phyloP scores from a whole-genome alignment of 2,797 vertebrate species.

The Semaprochilodus insignis region DNA sequence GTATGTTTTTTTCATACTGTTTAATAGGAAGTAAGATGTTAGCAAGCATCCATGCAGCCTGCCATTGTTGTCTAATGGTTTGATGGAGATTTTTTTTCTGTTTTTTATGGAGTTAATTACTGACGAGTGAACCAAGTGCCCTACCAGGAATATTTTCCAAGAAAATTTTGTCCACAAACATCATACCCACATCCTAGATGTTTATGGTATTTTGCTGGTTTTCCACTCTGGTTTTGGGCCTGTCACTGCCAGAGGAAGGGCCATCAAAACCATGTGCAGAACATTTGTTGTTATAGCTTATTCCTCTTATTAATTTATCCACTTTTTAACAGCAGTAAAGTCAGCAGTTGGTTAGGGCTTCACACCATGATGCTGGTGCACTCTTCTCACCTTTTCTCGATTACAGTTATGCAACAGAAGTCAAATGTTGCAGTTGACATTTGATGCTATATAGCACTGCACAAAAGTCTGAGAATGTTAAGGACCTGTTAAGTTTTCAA shows the following conservation, averaged over 20 bases:
- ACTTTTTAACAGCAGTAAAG: background rate
- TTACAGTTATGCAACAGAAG: too few species aligned
- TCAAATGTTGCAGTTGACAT: too few species aligned
- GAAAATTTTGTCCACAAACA: slow-evolving; percentile 22
- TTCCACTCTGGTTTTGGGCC: background rate
- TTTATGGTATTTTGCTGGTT: slow-evolving; percentile 4
- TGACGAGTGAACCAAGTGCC: background rate
- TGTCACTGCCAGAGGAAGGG: background rate
- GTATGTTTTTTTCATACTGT: too few species aligned
- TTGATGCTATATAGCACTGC: too few species aligned
- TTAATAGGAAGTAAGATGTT: background rate
- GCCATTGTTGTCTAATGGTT: background rate
- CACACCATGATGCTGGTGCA: background rate
- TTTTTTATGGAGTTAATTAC: background rate
- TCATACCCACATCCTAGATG: slow-evolving; percentile 12
- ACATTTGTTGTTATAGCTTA: background rate
- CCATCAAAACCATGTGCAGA: background rate
- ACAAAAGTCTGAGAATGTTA: too few species aligned
- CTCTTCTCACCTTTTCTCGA: too few species aligned
- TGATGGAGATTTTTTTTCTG: background rate
- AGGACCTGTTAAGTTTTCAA: too few species aligned
- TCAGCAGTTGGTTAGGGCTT: background rate
- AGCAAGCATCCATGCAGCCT: background rate
- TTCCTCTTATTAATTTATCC: background rate
- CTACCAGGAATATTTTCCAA: background rate